Conservation (phyloP, 1,140 invertebrate genomes). For the Cardiocondyla obscurior region DNA sequence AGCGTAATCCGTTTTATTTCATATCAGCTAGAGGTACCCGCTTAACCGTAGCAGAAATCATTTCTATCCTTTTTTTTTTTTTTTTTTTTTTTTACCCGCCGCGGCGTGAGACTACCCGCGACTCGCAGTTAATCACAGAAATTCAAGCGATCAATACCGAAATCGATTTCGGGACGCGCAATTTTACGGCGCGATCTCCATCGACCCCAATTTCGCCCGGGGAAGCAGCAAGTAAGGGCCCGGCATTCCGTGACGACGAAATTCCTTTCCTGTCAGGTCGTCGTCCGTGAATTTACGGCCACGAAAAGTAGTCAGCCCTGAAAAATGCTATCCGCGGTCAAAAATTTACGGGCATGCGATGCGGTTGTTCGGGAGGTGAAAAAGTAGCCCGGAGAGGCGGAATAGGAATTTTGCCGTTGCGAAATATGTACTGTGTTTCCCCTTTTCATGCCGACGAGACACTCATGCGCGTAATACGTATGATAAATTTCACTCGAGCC, state of each 20-base stretch:
- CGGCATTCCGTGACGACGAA: conserved; percentile 49
- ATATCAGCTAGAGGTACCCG: conserved; percentile 21
- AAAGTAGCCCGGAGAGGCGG: conserved; percentile 47
- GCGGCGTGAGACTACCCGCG: background rate
- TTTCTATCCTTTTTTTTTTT: too few relatives aligned
- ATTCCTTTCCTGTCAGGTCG: conserved; percentile 56
- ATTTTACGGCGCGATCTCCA: conserved; percentile 32
- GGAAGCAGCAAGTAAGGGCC: background rate
- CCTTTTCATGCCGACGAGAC: conserved; percentile 38
- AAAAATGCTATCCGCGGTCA: conserved; percentile 55
- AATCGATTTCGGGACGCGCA: conserved; percentile 8
- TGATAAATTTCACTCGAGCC: conserved; percentile 20
- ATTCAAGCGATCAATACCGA: conserved; percentile 41
- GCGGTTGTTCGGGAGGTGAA: conserved; percentile 51
- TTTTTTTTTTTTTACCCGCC: background rate
- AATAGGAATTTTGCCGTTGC: conserved; percentile 53
- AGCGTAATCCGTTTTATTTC: conserved; percentile 44
- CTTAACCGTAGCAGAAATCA: conserved; percentile 32
- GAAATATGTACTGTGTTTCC: conserved; percentile 53
- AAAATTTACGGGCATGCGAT: conserved; percentile 55
- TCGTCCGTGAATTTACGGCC: conserved; percentile 49
- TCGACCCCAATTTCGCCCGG: conserved; percentile 21
- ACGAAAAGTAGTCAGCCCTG: conserved; percentile 53
- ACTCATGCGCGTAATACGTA: conserved; percentile 48
- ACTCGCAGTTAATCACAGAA: conserved; percentile 18